These are phyloP conservation scores for Lycaon pictus DNA, from an alignment of 2,113 vertebrate genomes.

Conservation along the genomic window DNA sequence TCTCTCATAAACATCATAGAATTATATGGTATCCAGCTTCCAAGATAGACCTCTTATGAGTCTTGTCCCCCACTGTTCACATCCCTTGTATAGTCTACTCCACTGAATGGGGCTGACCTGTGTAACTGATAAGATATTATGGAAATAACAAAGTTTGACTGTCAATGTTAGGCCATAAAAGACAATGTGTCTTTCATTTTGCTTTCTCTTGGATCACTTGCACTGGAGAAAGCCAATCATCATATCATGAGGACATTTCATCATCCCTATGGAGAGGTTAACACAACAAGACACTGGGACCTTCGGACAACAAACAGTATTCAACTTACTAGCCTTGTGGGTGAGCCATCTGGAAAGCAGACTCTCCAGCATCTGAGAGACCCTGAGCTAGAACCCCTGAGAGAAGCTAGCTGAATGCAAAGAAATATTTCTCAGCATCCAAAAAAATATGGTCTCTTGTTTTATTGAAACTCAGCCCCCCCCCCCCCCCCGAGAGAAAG, in stretches of 20 bases:
- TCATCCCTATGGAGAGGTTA: neutral
- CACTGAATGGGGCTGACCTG: neutral
- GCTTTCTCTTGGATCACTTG: neutral
- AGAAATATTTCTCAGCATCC: neutral
- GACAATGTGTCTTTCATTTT: neutral
- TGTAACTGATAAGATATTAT: neutral
- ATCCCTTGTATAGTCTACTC: neutral
- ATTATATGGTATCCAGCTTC: neutral
- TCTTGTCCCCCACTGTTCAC: neutral
- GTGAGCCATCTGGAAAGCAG: neutral
- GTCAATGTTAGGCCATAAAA: neutral
- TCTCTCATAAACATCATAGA: neutral
- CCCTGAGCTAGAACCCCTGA: neutral
- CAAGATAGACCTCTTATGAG: neutral
- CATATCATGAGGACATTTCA: neutral
- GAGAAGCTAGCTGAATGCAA: neutral
- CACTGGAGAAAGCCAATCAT: neutral
- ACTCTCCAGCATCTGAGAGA: neutral
- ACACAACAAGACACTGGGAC: rapidly evolving
- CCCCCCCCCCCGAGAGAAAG: neutral
- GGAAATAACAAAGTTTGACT: neutral
- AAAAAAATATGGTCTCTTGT: neutral
- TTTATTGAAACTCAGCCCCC: neutral
- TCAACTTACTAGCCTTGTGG: neutral
- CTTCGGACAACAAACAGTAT: neutral